Evolutionary conservation across 2,797 vertebrate species (phyloP).

Genomic region (Aulostomus chinensis): DNA sequence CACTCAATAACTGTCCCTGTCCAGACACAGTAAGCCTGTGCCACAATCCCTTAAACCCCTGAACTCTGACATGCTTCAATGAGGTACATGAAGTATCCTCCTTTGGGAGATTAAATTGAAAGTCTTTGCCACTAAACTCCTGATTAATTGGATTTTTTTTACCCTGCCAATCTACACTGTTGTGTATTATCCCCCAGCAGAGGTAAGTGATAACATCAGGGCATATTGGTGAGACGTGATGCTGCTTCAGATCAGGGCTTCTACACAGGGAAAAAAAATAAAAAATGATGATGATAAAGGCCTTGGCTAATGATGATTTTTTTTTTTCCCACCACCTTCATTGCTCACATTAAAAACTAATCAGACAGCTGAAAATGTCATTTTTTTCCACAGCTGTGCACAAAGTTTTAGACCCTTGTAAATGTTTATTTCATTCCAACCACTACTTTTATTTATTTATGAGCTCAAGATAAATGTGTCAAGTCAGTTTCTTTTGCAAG

Average conservation of each 20-base stretch:
- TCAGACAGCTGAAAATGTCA: constrained; percentile 18
- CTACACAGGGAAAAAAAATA: constrained; percentile 26
- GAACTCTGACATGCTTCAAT: constrained; percentile 78
- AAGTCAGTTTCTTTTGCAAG: constrained; percentile 27
- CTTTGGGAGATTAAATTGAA: constrained; percentile 75
- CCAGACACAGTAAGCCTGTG: constrained; percentile 75
- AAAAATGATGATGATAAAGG: constrained; percentile 33
- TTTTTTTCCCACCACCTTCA: constrained; percentile 8
- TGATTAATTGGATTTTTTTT: constrained; percentile 68
- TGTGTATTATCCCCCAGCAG: constrained; percentile 52
- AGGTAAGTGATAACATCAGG: constrained; percentile 51
- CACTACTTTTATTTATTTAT: constrained; percentile 47
- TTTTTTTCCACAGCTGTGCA: constrained; percentile 6
- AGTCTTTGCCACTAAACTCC: constrained; percentile 68
- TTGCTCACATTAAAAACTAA: constrained; percentile 35
- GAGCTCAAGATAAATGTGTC: constrained; percentile 52
- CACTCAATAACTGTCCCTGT: constrained; percentile 81
- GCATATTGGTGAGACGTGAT: constrained; percentile 42
- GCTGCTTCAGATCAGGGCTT: constrained; percentile 46
- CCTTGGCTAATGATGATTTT: constrained; percentile 25
- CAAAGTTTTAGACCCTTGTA: constrained; percentile 15
- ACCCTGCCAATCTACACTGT: constrained; percentile 56
- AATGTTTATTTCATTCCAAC: constrained; percentile 37
- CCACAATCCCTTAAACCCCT: constrained; percentile 79
- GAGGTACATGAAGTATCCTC: constrained; percentile 73